Evolutionary conservation across 2,113 vertebrate species (phyloP).

Genomic region (Rhinolophus ferrumequinum): DNA sequence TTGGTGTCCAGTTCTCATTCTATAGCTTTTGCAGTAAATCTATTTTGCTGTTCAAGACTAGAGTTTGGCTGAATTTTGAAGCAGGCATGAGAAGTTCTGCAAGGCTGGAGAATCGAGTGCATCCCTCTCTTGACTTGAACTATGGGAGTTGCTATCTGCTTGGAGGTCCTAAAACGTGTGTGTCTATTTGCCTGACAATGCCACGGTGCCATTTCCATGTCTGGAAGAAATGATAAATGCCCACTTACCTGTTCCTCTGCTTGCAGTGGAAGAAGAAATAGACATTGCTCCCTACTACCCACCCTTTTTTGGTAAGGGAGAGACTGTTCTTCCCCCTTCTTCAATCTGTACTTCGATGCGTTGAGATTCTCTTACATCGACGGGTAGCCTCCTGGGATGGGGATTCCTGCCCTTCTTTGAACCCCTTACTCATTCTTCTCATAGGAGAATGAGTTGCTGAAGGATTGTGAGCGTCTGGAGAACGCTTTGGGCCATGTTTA

Average conservation of each 20-base stretch:
- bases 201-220: not conserved
- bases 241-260: not conserved
- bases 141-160: not conserved
- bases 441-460: not conserved
- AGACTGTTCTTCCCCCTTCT: not conserved
- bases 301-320: not conserved
- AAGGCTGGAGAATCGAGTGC: not conserved
- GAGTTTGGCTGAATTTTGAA: not conserved
- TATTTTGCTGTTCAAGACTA: not conserved
- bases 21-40: not conserved
- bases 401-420: not conserved
- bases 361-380: not conserved
- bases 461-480: not conserved
- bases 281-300: no score
- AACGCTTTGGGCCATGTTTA: not conserved
- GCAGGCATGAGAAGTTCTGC: not conserved
- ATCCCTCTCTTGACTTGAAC: not conserved
- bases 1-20: not conserved
- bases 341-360: fast-evolving
- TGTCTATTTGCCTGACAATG: not conserved
- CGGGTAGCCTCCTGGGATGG: not conserved
- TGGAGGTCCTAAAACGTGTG: not conserved
- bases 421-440: not conserved
- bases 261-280: fast-evolving
- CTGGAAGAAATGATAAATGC: not conserved